Conservation (phyloP, 2,113 vertebrate genomes). For the Cheirogaleus medius region DNA sequence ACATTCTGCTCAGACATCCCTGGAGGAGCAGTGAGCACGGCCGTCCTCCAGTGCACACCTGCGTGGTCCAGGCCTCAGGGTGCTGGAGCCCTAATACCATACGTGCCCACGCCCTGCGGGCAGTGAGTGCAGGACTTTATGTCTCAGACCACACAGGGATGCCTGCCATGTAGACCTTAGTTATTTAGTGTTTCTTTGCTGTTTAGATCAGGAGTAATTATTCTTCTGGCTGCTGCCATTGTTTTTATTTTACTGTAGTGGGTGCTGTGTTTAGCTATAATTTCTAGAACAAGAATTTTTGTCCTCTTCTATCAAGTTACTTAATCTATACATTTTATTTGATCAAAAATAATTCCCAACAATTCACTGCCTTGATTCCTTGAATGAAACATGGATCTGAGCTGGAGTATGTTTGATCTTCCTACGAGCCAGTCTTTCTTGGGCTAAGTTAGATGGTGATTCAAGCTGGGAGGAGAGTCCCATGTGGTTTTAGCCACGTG, state of each 20-base stretch:
- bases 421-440: not conserved
- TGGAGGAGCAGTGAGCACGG: too few relatives aligned
- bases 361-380: not conserved
- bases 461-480: not conserved
- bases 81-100: accelerated
- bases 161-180: not conserved
- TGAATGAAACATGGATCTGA: not conserved
- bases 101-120: accelerated
- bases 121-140: accelerated
- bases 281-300: not conserved
- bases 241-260: not conserved
- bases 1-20: not conserved
- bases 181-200: not conserved
- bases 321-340: not conserved
- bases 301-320: not conserved
- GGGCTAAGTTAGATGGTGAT: not conserved
- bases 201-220: too few relatives aligned
- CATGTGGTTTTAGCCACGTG: accelerated
- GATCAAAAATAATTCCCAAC: not conserved
- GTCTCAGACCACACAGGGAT: not conserved
- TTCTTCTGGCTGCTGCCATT: not conserved
- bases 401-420: not conserved
- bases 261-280: not conserved
- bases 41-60: not conserved
- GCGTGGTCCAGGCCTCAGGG: not conserved